phyloP scores from a whole-genome alignment of 1,140 invertebrate genomes.

The Cydia amplana region DNA sequence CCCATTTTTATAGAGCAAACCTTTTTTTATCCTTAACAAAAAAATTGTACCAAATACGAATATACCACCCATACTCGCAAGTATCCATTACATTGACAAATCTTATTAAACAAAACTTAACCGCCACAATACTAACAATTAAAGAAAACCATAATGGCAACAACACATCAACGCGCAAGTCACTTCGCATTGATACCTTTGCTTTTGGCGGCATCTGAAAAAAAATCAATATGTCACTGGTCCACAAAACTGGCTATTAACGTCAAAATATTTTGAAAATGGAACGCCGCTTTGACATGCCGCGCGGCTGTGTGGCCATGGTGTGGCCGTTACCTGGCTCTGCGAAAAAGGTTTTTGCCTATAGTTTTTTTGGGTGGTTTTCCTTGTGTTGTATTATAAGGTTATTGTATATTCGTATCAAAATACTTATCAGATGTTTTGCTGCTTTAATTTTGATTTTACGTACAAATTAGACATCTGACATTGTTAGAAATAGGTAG shows the following conservation, averaged over 20 bases:
- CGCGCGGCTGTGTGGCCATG: conserved; percentile 22
- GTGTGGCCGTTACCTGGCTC: conserved; percentile 28
- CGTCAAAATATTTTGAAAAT: conserved; percentile 67
- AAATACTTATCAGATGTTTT: background rate
- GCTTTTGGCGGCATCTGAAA: conserved; percentile 24
- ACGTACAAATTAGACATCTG: background rate
- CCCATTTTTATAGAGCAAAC: background rate
- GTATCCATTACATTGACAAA: conserved; percentile 21
- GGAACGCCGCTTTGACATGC: conserved; percentile 28
- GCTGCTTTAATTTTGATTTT: background rate
- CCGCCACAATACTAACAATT: conserved; percentile 18
- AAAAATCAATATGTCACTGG: conserved; percentile 35
- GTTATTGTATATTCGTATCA: background rate
- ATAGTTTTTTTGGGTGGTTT: conserved; percentile 2
- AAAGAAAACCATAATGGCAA: conserved; percentile 20
- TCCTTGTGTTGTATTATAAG: conserved; percentile 11
- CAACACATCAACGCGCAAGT: conserved; percentile 30
- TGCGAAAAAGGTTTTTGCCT: conserved; percentile 23
- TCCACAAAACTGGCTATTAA: conserved; percentile 34
- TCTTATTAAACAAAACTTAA: conserved; percentile 31
- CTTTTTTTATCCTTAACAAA: background rate
- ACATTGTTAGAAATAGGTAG: background rate
- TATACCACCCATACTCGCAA: conserved; percentile 15
- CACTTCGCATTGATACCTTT: conserved; percentile 36
- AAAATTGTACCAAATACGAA: background rate